phyloP scores from a whole-genome alignment of 2,113 vertebrate genomes.

The Suncus etruscus region DNA sequence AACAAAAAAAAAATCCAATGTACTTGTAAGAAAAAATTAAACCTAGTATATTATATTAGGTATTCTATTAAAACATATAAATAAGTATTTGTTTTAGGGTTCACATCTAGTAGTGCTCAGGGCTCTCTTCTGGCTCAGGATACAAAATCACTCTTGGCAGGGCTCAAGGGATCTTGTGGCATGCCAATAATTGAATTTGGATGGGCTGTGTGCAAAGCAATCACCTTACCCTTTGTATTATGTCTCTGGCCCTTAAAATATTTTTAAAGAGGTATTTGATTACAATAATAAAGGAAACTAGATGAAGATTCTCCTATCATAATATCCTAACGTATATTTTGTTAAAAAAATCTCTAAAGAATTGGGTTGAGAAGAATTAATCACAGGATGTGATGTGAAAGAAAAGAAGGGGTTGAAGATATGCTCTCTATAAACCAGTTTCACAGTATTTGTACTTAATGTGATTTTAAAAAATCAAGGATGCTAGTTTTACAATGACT shows the following conservation, averaged over 20 bases:
- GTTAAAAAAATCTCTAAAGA: not conserved
- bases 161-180: too few relatives aligned
- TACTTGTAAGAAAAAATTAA: too few relatives aligned
- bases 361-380: not conserved
- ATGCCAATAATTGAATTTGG: too few relatives aligned
- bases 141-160: too few relatives aligned
- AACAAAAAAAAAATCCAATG: too few relatives aligned
- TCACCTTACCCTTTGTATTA: too few relatives aligned
- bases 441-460: not conserved
- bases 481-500: conserved; percentile 8
- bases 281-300: not conserved
- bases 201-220: too few relatives aligned
- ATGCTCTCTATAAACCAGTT: not conserved
- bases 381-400: not conserved
- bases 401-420: not conserved
- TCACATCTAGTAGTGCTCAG: too few relatives aligned
- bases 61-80: not conserved
- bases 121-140: too few relatives aligned
- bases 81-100: too few relatives aligned
- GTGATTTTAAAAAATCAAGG: conserved; percentile 7
- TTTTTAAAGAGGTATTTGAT: not conserved
- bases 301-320: not conserved
- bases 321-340: not conserved
- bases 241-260: too few relatives aligned
- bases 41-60: not conserved